These are phyloP conservation scores for Malthinus flaveolus DNA, from an alignment of 2,888 invertebrate genomes.

Conservation along the genomic window DNA sequence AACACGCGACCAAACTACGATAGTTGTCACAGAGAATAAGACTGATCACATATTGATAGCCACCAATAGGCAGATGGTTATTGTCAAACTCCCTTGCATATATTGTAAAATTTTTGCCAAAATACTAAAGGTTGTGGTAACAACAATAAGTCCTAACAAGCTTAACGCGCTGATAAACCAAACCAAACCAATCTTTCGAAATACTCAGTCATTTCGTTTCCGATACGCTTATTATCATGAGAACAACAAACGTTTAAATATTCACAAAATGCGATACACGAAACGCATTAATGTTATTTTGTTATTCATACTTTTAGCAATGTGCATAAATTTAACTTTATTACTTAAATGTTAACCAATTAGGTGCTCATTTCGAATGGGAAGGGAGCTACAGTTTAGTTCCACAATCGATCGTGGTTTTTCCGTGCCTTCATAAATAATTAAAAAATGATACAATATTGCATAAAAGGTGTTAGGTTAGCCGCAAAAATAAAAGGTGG, in stretches of 20 bases:
- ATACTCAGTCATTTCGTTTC: constrained; percentile 8
- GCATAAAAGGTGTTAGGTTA: not conserved
- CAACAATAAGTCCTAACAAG: constrained; percentile 28
- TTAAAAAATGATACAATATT: not conserved
- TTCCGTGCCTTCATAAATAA: not conserved
- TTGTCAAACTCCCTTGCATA: constrained; percentile 28
- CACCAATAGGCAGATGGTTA: constrained; percentile 29
- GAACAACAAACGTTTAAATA: not conserved
- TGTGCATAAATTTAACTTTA: not conserved
- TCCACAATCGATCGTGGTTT: not conserved
- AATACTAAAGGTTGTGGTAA: constrained; percentile 12
- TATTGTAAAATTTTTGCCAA: constrained; percentile 27
- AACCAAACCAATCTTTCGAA: constrained; percentile 18
- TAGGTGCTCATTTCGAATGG: not conserved
- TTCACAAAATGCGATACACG: not conserved
- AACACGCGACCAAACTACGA: constrained; percentile 20
- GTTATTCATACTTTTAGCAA: not conserved
- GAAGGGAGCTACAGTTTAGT: not conserved
- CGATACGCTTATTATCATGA: too few relatives aligned
- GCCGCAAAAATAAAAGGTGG: constrained; percentile 15
- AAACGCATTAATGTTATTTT: not conserved
- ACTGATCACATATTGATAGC: constrained; percentile 32
- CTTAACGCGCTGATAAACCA: constrained; percentile 12
- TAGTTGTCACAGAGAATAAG: constrained; percentile 26
- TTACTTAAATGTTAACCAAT: not conserved